Conservation (phyloP, 2,797 vertebrate genomes). For the Acrossocheilus fasciatus region DNA sequence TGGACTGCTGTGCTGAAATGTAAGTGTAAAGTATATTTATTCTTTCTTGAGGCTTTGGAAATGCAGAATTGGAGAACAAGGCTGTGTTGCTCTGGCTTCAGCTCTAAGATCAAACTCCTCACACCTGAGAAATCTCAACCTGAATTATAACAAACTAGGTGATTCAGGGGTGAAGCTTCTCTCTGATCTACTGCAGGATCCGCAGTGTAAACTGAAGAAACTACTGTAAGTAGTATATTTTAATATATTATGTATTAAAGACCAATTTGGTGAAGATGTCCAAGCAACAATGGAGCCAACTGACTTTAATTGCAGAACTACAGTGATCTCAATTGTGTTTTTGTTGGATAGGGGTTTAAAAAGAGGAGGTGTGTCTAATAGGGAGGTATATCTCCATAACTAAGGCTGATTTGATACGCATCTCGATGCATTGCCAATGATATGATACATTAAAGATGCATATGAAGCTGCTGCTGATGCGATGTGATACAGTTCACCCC, state of each 20-base stretch:
- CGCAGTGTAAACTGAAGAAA: background rate
- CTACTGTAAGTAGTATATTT: background rate
- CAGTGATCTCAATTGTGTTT: no score
- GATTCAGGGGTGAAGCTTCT: background rate
- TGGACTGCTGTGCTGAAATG: background rate
- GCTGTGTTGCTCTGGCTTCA: background rate
- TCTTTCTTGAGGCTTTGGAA: background rate
- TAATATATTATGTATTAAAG: background rate
- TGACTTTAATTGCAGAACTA: no score
- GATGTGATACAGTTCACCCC: background rate
- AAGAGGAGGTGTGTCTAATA: no score
- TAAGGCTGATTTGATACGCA: no score
- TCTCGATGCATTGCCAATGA: no score
- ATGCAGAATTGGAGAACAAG: background rate
- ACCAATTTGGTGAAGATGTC: background rate
- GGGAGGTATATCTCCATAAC: no score
- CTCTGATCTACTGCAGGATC: background rate
- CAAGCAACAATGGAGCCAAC: no score
- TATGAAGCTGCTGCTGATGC: background rate
- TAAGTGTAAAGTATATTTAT: background rate
- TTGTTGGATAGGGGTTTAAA: no score
- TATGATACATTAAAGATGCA: no score
- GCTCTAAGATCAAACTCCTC: background rate
- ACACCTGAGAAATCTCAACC: background rate
- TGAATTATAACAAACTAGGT: background rate